These are phyloP conservation scores for Zapornia atra DNA, from an alignment of 2,113 vertebrate genomes.

Conservation along the genomic window DNA sequence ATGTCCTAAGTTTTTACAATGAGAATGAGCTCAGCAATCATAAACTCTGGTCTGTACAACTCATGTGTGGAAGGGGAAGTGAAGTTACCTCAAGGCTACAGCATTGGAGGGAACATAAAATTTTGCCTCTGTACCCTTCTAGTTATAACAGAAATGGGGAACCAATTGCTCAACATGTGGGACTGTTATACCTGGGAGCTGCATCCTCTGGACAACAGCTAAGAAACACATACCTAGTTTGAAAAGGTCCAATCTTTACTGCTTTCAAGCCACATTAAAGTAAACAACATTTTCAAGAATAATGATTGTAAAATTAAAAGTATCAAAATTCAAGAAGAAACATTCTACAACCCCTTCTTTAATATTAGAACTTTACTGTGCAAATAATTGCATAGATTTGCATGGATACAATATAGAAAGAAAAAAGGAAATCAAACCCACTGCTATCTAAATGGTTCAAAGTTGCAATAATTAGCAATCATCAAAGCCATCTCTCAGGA, in stretches of 20 bases:
- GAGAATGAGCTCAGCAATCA: neutral
- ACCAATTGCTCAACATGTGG: neutral
- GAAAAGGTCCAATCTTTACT: neutral
- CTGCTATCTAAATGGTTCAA: conserved; percentile 55
- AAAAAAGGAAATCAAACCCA: conserved; percentile 46
- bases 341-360: neutral
- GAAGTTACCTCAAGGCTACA: neutral
- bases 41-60: neutral
- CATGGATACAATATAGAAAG: neutral
- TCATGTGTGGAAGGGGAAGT: neutral
- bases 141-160: neutral
- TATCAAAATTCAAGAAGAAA: neutral
- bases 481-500: conserved; percentile 61
- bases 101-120: neutral
- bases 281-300: neutral
- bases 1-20: neutral
- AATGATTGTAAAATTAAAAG: neutral
- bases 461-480: conserved; percentile 59
- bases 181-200: neutral
- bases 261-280: neutral
- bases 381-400: conserved; percentile 17
- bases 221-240: neutral
- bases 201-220: neutral
- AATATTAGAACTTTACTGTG: neutral
- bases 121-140: neutral